Evolutionary conservation across 2,113 vertebrate genomes (phyloP), one percentile per base, ranked within the genome.

Genomic region (Circaetus cinerascens): DNA sequence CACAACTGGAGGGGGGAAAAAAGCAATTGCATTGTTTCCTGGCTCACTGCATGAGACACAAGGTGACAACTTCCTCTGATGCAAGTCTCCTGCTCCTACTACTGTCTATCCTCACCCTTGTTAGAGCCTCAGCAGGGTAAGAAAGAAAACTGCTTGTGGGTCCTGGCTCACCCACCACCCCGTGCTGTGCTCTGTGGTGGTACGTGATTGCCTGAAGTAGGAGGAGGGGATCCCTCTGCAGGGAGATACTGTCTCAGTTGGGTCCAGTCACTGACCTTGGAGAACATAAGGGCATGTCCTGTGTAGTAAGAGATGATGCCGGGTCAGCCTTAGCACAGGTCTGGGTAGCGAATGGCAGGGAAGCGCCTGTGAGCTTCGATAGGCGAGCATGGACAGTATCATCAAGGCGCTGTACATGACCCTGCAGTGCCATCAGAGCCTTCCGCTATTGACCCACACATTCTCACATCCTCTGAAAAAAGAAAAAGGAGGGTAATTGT

Each of bases 371-470:
- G 34, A 30, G 34, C 34, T 68, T 6, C 1, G 0, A 6, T 55
- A 55, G 48, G 19, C 6, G 3, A 22, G 26, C 14, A 3, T 13
- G 17, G 56, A 10, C 51, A 34, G 51, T 27, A 17, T 16, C 43
- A n/a, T 10, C 51, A 8, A 41, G 71, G 43, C 1, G 1, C 21
- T 38, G 68, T 10, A 29, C 5, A 0, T n/a, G 41, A 46, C 30
- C 36, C 36, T 51, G 27, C 59, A 51, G 38, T n/a, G 45, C 57
- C 38, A 11, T 5, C 32, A 6, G 38, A 23, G 23, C 25, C 19
- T 13, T 57, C 32, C 22, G 20, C 57, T 45, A 4, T 4, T 46
- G 21, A 38, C 38, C 38, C 38, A 38, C 38, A 9, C 38, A 38
- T 38, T 38, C 38, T 38, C 38, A 38, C 38, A 38, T 38, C 38